Evolutionary conservation across 2,797 vertebrate genomes (phyloP).

Genomic region (Mormyrops boulengeri): DNA sequence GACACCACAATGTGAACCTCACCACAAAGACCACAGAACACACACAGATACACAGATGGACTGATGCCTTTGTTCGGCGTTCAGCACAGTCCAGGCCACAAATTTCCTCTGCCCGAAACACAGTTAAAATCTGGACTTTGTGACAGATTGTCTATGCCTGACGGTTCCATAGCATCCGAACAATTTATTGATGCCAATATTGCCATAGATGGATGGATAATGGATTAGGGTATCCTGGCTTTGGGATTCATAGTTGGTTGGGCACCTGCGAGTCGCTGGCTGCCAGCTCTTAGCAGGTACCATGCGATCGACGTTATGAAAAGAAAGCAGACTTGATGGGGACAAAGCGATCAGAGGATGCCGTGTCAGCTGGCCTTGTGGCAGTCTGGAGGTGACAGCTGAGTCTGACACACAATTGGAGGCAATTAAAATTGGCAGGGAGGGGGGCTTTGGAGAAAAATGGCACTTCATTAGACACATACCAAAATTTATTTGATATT

Average conservation of each 20-base stretch:
- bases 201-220: neutral
- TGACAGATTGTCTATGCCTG: neutral
- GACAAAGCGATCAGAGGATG: neutral
- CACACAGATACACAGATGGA: neutral
- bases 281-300: neutral
- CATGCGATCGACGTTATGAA: neutral
- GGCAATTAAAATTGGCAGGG: neutral
- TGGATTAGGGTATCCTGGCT: neutral
- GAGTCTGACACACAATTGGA: conserved; percentile 2
- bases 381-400: conserved; percentile 5
- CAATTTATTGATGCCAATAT: neutral
- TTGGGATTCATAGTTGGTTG: neutral
- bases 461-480: neutral
- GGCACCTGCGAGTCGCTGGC: neutral
- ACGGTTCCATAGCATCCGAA: neutral
- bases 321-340: neutral
- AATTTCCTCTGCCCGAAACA: neutral
- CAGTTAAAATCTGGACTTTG: neutral
- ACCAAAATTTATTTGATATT: conserved; percentile 7
- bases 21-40: neutral
- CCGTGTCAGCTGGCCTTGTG: neutral
- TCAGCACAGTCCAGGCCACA: neutral
- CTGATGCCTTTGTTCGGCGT: neutral
- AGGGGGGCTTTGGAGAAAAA: neutral
- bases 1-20: neutral